Percentiles rank a stretch among this genome's conserved stretches.
Evolutionary conservation across 2,797 vertebrate species (phyloP).

Genomic region (Phoeniculus purpureus): DNA sequence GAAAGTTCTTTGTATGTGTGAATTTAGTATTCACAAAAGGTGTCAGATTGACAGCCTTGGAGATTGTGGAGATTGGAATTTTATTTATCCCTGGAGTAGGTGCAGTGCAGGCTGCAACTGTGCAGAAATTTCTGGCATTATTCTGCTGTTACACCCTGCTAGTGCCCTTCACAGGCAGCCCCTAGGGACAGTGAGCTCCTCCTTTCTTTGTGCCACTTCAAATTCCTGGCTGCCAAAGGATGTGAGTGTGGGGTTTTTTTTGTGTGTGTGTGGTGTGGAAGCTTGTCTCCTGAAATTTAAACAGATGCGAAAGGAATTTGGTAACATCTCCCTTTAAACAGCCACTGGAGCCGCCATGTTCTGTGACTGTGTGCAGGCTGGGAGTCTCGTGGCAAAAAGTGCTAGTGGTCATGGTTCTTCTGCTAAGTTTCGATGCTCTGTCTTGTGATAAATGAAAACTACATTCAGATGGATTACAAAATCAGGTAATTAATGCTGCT

Average conservation of each 20-base stretch:
- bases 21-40: conserved; percentile 68
- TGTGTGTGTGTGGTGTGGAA: background rate
- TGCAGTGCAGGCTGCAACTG: conserved; percentile 27
- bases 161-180: background rate
- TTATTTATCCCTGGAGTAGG: conserved; percentile 53
- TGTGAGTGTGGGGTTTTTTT: background rate
- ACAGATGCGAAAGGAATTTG: background rate
- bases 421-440: background rate
- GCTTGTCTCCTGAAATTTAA: conserved; percentile 20
- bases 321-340: background rate
- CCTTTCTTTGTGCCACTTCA: background rate
- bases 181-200: background rate
- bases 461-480: background rate
- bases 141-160: background rate
- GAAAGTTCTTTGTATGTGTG: conserved; percentile 63
- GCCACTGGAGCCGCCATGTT: background rate
- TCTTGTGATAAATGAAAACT: background rate
- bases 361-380: background rate
- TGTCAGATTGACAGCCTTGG: conserved; percentile 59
- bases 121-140: background rate
- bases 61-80: conserved; percentile 50
- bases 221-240: background rate
- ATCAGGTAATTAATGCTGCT: background rate
- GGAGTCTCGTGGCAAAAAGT: background rate
- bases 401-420: background rate